Evolutionary conservation across 2,113 vertebrate genomes (phyloP).

Genomic region (Lagenorhynchus albirostris): DNA sequence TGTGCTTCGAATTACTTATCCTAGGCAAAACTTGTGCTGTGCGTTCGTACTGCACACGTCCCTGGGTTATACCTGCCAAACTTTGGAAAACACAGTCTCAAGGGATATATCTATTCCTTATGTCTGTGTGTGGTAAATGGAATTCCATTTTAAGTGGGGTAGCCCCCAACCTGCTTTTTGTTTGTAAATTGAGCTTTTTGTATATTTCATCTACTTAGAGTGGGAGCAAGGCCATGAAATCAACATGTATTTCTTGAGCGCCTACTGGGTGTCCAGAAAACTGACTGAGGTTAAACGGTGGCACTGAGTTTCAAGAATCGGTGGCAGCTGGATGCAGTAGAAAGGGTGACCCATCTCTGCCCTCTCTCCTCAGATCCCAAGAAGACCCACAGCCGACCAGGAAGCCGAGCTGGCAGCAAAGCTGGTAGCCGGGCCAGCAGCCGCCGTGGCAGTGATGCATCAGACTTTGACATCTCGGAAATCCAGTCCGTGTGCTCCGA

Average conservation of each 20-base stretch:
- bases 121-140: background rate
- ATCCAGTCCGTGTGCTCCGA: constrained; percentile 98
- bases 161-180: background rate
- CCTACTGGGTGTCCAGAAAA: background rate
- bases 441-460: constrained; percentile 95
- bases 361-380: constrained; percentile 82
- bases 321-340: rapidly evolving
- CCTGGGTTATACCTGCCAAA: background rate
- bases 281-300: background rate
- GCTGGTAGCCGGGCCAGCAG: constrained; percentile 97
- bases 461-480: constrained; percentile 99
- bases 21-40: background rate
- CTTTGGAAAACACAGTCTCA: background rate
- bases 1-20: background rate
- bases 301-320: background rate
- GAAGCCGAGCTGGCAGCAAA: constrained; percentile 91
- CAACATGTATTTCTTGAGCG: background rate
- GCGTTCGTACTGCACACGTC: background rate
- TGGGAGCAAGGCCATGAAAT: background rate
- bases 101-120: background rate
- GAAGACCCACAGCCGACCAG: constrained; percentile 90
- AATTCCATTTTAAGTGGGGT: background rate
- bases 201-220: background rate
- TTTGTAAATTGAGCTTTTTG: background rate
- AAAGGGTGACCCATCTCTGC: background rate